Base-by-base conservation (phyloP, 1,140 invertebrate genomes). In the Plectus sambesii region DNA sequence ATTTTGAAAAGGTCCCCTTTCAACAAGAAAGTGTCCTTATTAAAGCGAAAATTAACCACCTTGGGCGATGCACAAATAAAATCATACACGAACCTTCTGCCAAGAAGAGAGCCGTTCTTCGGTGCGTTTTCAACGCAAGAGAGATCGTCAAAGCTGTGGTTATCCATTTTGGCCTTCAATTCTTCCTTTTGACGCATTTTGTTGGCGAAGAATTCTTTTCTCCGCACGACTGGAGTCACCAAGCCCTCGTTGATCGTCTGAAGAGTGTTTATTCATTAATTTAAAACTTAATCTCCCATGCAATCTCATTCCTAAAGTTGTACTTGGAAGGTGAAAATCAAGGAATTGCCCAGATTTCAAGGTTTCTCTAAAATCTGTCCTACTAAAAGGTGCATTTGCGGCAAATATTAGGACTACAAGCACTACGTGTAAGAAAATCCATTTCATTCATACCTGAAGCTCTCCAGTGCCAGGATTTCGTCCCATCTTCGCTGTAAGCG, bases 231-330 rank as follows among this genome's bases (percentile, higher is more conserved):
- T 3, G 61, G 61, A n/a, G 61, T 62, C 9, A 62, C 49, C 8
- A 62, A 42, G 42, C 61, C 61, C 46, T 62, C 61, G 42, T 63
- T 62, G 27, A 63, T 62, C 3, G 49, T 50, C 43, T 61, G 38
- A 24, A 60, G 27, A 6, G 46, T 30, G 15, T n/a, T 29, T 25
- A 49, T 43, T 45, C 19, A 47, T 43, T 8, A 8, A 43, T 5
- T 8, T 5, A 41, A 46, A 15, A 23, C n/a, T n/a, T n/a, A n/a
- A n/a, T n/a, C n/a, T n/a, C n/a, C n/a, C n/a, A n/a, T n/a, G n/a
- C n/a, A n/a, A n/a, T n/a, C n/a, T n/a, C n/a, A n/a, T n/a, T n/a
- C n/a, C n/a, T n/a, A n/a, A n/a, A n/a, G n/a, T n/a, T n/a, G n/a
- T n/a, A n/a, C n/a, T n/a, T n/a, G n/a, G n/a, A n/a, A n/a, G n/a